Evolutionary conservation across 2,113 vertebrate genomes (phyloP).

Genomic region (Sorex araneus): DNA sequence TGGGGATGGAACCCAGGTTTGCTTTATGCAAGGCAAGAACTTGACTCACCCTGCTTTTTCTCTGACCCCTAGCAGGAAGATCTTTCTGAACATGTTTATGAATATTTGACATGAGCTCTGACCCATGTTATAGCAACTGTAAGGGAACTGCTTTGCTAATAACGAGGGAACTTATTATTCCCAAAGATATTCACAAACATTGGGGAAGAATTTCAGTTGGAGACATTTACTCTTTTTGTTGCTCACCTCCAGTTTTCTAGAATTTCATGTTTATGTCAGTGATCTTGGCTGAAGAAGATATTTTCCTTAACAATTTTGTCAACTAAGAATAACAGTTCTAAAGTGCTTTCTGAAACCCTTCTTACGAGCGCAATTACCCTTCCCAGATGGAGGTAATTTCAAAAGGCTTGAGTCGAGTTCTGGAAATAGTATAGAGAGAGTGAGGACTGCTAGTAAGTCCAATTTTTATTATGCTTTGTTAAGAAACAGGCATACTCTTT

Average conservation of each 20-base stretch:
- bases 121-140: not conserved
- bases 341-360: slow-evolving; percentile 56
- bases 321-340: slow-evolving; percentile 59
- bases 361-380: not conserved
- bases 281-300: slow-evolving; percentile 74
- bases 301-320: slow-evolving; percentile 70
- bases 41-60: too few relatives aligned
- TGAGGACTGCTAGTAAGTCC: not conserved
- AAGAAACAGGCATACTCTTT: not conserved
- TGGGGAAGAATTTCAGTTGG: slow-evolving; percentile 54
- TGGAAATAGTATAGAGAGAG: not conserved
- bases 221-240: slow-evolving; percentile 67
- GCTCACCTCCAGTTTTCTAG: slow-evolving; percentile 41
- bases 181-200: slow-evolving; percentile 47
- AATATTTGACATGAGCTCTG: not conserved
- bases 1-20: too few relatives aligned
- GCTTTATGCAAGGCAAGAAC: too few relatives aligned
- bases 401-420: not conserved
- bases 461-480: slow-evolving; percentile 1
- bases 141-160: slow-evolving; percentile 38
- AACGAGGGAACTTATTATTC: slow-evolving; percentile 34
- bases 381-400: not conserved
- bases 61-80: not conserved
- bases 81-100: not conserved
- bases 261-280: slow-evolving; percentile 75